Conservation (phyloP, 1,140 invertebrate species). For the Arctopsyche grandis region DNA sequence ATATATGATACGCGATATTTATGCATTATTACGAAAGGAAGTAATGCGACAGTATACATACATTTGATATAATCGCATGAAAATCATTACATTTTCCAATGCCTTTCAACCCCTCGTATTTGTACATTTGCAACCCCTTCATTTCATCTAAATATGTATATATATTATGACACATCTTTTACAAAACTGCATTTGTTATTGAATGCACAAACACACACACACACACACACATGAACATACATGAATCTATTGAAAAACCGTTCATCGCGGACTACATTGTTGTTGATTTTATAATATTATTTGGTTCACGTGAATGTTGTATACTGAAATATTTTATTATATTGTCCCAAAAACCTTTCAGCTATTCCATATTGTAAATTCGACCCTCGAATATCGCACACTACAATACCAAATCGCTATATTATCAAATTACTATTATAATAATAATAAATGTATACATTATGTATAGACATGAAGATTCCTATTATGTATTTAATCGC, state of each 20-base stretch:
- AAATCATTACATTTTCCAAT: neutral
- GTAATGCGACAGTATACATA: neutral
- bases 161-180: slow-evolving; percentile 25
- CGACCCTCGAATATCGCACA: neutral
- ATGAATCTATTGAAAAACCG: neutral
- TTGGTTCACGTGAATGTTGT: neutral
- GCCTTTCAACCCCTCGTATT: slow-evolving; percentile 11
- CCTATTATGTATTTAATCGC: slow-evolving; percentile 4
- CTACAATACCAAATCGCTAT: neutral
- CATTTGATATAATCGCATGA: neutral
- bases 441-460: neutral
- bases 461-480: neutral
- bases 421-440: neutral
- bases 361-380: slow-evolving; percentile 3
- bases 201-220: neutral
- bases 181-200: slow-evolving; percentile 22
- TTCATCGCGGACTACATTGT: neutral
- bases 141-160: neutral
- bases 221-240: neutral
- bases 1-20: neutral
- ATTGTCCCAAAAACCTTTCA: neutral
- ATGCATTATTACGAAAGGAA: neutral
- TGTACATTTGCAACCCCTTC: neutral
- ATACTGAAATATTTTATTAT: slow-evolving; percentile 15
- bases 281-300: slow-evolving; percentile 14